phyloP scores from a whole-genome alignment of 2,797 vertebrate species.

The Loris lydekkerianus region DNA sequence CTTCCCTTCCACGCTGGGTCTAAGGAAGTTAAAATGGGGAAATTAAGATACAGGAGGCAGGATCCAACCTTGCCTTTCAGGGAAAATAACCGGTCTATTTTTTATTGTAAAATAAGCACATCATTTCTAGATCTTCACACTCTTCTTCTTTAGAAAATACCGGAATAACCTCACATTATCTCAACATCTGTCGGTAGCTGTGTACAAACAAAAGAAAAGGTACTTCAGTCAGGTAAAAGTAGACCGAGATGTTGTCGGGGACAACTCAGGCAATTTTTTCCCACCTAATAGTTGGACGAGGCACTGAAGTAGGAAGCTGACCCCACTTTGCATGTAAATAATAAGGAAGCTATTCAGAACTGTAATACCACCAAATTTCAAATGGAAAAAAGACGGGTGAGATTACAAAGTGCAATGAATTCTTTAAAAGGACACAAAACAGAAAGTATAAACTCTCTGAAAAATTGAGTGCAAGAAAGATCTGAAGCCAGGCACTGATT shows the following conservation, averaged over 20 bases:
- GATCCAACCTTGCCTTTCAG: not conserved
- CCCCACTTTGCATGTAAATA: not conserved
- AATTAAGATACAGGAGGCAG: not conserved
- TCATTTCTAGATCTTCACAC: not conserved
- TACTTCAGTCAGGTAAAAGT: not conserved
- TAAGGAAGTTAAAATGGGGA: not conserved
- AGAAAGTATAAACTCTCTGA: slow-evolving; percentile 35
- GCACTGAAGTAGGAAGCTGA: not conserved
- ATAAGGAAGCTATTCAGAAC: not conserved
- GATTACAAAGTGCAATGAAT: not conserved
- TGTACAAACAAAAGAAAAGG: slow-evolving; percentile 8
- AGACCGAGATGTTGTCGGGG: not conserved
- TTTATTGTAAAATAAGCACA: not conserved
- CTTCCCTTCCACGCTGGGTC: not conserved
- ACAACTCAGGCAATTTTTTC: slow-evolving; percentile 5
- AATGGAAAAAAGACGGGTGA: not conserved
- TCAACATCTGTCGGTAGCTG: slow-evolving; percentile 32
- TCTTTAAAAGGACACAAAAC: slow-evolving; percentile 7
- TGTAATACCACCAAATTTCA: not conserved
- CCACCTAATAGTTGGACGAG: not conserved
- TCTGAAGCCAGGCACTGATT: not conserved
- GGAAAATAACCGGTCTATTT: not conserved
- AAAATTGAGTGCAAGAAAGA: slow-evolving; percentile 2
- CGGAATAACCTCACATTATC: not conserved
- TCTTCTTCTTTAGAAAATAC: slow-evolving; percentile 31